phyloP scores from a whole-genome alignment of 2,797 vertebrate species.

The Fundulus diaphanus region DNA sequence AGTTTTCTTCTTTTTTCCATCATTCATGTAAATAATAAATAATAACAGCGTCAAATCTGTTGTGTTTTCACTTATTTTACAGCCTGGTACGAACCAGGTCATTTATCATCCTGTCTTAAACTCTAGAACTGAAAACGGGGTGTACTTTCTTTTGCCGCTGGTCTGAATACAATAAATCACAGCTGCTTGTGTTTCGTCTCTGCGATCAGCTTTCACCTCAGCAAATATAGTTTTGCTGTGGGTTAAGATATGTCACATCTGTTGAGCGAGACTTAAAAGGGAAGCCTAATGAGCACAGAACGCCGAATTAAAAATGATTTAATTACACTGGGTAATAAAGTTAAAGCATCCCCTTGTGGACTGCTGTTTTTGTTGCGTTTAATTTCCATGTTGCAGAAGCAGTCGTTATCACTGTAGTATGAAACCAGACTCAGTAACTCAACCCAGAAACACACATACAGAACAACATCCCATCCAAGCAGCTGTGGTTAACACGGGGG shows the following conservation, averaged over 20 bases:
- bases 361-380: conserved; percentile 2
- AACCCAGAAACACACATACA: background rate
- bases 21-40: no score
- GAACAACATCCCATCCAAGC: background rate
- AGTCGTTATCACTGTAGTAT: background rate
- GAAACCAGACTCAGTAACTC: background rate
- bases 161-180: background rate
- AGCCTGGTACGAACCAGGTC: background rate
- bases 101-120: background rate
- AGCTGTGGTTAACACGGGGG: background rate
- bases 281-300: background rate
- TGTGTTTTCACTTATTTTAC: no score
- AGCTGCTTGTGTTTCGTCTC: background rate
- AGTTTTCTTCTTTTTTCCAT: no score
- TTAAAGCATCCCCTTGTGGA: background rate
- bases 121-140: background rate
- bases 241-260: background rate
- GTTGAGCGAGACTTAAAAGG: background rate
- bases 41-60: no score
- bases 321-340: background rate
- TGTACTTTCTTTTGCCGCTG: background rate
- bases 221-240: background rate
- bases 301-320: conserved; percentile 3
- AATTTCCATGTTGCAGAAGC: background rate
- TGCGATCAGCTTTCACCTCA: background rate